Percentiles rank a stretch among this genome's conserved stretches.
These are phyloP conservation scores for Lycocerus yunnanus DNA, from an alignment of 2,888 invertebrate species.

Conservation along the genomic window DNA sequence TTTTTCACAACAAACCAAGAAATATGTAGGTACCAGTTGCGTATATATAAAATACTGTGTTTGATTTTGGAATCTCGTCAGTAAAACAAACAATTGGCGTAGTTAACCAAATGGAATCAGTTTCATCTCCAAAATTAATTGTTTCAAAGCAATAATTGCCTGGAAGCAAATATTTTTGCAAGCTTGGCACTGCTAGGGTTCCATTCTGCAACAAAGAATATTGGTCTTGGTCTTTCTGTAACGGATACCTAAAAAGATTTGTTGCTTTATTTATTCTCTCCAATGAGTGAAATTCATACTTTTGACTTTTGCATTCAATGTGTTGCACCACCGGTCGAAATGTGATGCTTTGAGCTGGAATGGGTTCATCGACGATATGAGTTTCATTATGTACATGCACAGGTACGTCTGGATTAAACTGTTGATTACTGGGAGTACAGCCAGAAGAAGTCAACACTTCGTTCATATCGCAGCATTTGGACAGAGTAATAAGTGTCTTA, in stretches of 20 bases:
- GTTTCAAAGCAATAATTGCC: constrained; percentile 42
- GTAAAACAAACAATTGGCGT: constrained; percentile 29
- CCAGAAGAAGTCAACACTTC: constrained; percentile 21
- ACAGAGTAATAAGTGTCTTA: constrained; percentile 20
- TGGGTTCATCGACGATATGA: constrained; percentile 36
- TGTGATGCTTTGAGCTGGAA: constrained; percentile 21
- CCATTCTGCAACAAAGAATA: constrained; percentile 35
- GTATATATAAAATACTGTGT: constrained; percentile 21
- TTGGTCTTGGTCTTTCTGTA: constrained; percentile 30
- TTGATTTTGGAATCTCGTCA: constrained; percentile 12
- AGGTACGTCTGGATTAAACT: constrained; percentile 28
- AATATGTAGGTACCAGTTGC: constrained; percentile 20
- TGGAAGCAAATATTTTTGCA: constrained; percentile 32
- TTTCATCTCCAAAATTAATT: constrained; percentile 26
- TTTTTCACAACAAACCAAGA: neutral
- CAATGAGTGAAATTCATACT: no score
- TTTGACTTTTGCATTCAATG: constrained; percentile 27
- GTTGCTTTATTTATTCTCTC: no score
- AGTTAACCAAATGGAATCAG: constrained; percentile 21
- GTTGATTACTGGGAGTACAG: constrained; percentile 18
- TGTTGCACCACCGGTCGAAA: constrained; percentile 33
- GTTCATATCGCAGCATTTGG: constrained; percentile 39
- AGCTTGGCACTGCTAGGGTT: constrained; percentile 36
- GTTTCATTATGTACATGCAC: constrained; percentile 37
- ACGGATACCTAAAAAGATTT: constrained; percentile 17